Conservation (phyloP, 1,140 invertebrate genomes). For the Brachionus manjavacas region DNA sequence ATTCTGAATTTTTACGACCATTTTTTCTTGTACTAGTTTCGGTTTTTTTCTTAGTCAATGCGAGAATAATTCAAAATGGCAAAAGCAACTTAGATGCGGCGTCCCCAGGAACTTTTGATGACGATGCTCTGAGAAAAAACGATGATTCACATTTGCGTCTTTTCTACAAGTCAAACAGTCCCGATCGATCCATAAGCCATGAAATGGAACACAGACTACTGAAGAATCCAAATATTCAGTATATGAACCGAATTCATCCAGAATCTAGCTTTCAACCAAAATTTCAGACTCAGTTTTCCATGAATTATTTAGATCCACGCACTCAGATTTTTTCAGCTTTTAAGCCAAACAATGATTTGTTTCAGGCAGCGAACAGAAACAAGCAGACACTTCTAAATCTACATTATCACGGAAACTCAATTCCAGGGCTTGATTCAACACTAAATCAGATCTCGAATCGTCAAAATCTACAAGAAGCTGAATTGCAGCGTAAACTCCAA, state of each 20-base stretch:
- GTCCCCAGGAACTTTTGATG: not conserved
- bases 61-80: not conserved
- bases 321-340: not conserved
- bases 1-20: not conserved
- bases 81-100: not conserved
- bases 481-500: not conserved
- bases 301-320: not conserved
- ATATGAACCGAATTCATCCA: not conserved
- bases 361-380: not conserved
- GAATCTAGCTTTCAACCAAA: not conserved
- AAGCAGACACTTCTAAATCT: slow-evolving; percentile 27
- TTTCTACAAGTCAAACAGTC: slow-evolving; percentile 27
- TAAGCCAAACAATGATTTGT: not conserved
- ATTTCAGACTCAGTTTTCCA: not conserved
- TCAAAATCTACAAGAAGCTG: not conserved
- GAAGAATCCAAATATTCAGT: not conserved
- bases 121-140: slow-evolving; percentile 2
- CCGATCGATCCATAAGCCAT: slow-evolving; percentile 10
- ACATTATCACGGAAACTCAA: slow-evolving; percentile 28
- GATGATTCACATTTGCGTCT: slow-evolving; percentile 36
- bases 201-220: slow-evolving; percentile 28
- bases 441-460: not conserved
- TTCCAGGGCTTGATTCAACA: not conserved
- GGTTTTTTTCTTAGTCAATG: not conserved
- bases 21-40: not conserved